phyloP scores from a whole-genome alignment of 2,888 invertebrate species.

The Lepeophtheirus nordmannii region DNA sequence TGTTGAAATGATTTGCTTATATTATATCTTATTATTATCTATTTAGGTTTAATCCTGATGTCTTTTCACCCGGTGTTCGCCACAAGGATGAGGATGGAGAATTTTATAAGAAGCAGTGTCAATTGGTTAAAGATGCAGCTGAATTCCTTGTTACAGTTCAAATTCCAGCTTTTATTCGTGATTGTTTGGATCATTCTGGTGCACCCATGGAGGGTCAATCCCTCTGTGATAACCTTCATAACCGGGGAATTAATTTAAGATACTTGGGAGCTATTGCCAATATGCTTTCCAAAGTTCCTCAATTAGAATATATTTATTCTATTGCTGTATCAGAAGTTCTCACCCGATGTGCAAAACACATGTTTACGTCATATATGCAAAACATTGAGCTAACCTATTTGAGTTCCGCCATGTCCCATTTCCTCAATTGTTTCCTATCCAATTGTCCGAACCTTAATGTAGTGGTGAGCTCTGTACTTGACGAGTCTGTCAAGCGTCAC shows the following conservation, averaged over 20 bases:
- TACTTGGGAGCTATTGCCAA: conserved; percentile 84
- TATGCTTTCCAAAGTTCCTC: conserved; percentile 57
- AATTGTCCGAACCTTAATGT: conserved; percentile 53
- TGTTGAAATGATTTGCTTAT: background rate
- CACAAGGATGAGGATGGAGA: conserved; percentile 57
- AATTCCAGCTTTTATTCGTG: conserved; percentile 69
- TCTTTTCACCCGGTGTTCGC: conserved; percentile 81
- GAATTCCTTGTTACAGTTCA: conserved; percentile 83
- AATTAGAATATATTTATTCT: conserved; percentile 68
- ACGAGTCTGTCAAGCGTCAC: background rate
- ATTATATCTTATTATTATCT: background rate
- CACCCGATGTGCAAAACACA: conserved; percentile 75
- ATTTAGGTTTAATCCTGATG: conserved; percentile 82
- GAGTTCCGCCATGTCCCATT: conserved; percentile 56
- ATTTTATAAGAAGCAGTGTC: conserved; percentile 61
- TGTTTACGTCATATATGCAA: conserved; percentile 80
- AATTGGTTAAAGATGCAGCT: conserved; percentile 83
- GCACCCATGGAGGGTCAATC: conserved; percentile 90
- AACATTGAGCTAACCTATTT: conserved; percentile 33
- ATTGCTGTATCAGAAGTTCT: conserved; percentile 82
- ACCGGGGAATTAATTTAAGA: conserved; percentile 86
- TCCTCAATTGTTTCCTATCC: conserved; percentile 84
- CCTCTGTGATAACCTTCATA: conserved; percentile 80
- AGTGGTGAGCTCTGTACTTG: background rate
- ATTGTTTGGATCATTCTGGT: conserved; percentile 73